Conservation (phyloP, 2,113 vertebrate species). For the Cyrtonyx montezumae region DNA sequence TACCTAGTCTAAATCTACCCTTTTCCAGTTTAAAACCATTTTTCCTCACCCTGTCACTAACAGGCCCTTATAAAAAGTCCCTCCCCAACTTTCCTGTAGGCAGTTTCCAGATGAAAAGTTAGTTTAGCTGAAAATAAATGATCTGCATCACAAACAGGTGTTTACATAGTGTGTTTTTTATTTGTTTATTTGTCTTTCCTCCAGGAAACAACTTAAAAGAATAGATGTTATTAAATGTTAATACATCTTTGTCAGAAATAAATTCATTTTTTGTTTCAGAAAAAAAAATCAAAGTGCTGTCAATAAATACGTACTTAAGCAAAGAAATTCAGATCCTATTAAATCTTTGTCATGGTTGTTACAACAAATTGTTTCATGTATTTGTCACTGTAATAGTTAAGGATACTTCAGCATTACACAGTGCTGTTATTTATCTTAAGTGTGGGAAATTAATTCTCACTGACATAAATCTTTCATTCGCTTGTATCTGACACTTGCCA, state of each 20-base stretch:
- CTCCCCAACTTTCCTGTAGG: too few species aligned
- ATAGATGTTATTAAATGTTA: too few species aligned
- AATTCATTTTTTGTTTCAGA: neutral
- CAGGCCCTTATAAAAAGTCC: too few species aligned
- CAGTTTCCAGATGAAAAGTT: neutral
- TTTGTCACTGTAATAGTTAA: neutral
- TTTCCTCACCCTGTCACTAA: too few species aligned
- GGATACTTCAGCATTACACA: neutral
- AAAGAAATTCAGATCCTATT: neutral
- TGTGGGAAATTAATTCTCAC: neutral
- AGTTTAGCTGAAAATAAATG: neutral
- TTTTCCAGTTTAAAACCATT: too few species aligned
- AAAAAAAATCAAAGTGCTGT: neutral
- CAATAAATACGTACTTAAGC: neutral
- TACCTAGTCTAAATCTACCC: too few species aligned
- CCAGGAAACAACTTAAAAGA: neutral
- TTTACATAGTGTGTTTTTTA: neutral
- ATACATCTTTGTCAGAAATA: neutral
- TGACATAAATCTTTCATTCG: neutral
- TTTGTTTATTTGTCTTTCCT: neutral
- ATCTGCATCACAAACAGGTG: neutral
- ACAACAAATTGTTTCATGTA: neutral
- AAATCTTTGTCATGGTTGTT: neutral
- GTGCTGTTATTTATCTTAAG: neutral
- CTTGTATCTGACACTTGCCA: neutral